Evolutionary conservation across 2,113 vertebrate species (phyloP), one percentile per base, ranked within the genome.

Genomic region (Corydoras maculifer): DNA sequence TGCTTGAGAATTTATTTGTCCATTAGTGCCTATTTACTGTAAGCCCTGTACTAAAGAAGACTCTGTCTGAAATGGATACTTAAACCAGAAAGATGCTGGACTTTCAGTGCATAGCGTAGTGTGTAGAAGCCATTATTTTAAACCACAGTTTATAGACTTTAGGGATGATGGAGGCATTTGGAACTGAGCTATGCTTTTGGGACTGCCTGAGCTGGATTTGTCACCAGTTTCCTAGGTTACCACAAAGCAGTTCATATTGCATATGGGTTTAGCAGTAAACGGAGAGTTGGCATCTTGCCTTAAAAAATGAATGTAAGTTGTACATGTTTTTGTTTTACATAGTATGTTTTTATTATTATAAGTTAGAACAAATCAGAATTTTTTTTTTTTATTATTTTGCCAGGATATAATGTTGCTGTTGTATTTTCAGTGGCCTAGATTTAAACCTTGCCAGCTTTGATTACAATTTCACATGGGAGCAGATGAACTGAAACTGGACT

Each of bases 201-300:
- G 12, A n/a, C 54, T 62, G 64, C 58, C 58, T 29, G 64, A 55
- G 58, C 64, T 60, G 61, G 64, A 66, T 74, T 66, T 67, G 72
- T 74, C 64, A 67, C 72, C 64, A 74, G 77, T 78, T 75, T 78
- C 73, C 69, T 75, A 72, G 77, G 73, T 60, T 68, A 75, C 73
- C 48, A 53, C 67, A 62, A 63, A 65, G 50, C 66, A 65, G 55
- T 77, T 73, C 75, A 15, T 54, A 65, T 71, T 68, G 67, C 65
- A 48, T 61, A 68, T 55, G 35, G 51, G 32, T 75, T 71, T 68
- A 72, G 31, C 29, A 58, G 49, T 74, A 54, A 62, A 71, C 25
- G 8, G 49, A 60, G 35, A 6, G 18, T 18, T 68, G 50, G 57
- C 59, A 61, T 72, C 63, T 59, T 74, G 14, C 51, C 53, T 51